Evolutionary conservation across 2,888 invertebrate species (phyloP).

Genomic region (Disparrhopalites patrizii): DNA sequence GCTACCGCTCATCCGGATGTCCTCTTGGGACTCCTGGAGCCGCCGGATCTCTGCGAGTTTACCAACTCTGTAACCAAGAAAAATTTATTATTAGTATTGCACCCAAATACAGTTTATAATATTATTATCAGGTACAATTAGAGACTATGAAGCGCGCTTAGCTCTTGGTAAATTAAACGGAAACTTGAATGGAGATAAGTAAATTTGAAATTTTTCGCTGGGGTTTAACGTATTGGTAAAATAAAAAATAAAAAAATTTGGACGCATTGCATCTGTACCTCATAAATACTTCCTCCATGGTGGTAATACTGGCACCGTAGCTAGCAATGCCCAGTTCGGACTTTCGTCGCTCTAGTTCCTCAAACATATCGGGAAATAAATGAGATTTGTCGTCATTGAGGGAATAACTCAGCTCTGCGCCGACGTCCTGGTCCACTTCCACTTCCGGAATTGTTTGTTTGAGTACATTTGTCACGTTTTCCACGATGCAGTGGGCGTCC

Average conservation of each 20-base stretch:
- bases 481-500: constrained; percentile 52
- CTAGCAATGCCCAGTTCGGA: constrained; percentile 64
- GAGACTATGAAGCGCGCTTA: no score
- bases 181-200: neutral
- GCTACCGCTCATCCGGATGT: constrained; percentile 1
- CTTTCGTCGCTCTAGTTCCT: constrained; percentile 62
- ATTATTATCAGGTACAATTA: no score
- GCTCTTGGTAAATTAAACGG: no score
- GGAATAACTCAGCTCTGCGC: constrained; percentile 69
- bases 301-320: constrained; percentile 61
- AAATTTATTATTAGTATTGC: no score
- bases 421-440: constrained; percentile 65
- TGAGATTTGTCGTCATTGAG: constrained; percentile 62
- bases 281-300: constrained; percentile 45
- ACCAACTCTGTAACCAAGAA: constrained; percentile 9
- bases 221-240: no score
- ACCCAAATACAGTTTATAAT: no score
- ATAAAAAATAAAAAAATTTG: neutral
- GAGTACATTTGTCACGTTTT: constrained; percentile 60
- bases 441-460: constrained; percentile 63
- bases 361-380: constrained; percentile 65
- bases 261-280: neutral
- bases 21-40: constrained; percentile 5
- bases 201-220: neutral
- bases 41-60: constrained; percentile 10